phyloP scores from a whole-genome alignment of 2,797 vertebrate genomes.

The Manis pentadactyla region DNA sequence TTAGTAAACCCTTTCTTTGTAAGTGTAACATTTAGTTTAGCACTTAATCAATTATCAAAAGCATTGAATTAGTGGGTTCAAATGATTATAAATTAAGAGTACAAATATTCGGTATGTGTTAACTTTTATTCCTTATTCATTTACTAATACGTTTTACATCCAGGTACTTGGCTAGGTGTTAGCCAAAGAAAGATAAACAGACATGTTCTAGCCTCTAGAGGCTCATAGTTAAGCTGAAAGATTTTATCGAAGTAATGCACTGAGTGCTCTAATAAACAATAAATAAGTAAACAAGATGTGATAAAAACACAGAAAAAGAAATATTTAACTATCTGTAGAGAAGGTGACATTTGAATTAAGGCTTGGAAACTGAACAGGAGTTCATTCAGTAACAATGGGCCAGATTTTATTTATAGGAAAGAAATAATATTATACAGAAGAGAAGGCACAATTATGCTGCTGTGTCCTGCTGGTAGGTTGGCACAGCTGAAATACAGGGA shows the following conservation, averaged over 20 bases:
- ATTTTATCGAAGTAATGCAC: not conserved
- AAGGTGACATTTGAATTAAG: not conserved
- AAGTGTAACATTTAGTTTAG: constrained; percentile 15
- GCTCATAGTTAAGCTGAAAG: not conserved
- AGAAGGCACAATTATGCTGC: not conserved
- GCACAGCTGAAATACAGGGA: not conserved
- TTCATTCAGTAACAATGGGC: not conserved
- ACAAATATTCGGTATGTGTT: not conserved
- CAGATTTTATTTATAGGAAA: not conserved
- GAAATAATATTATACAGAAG: not conserved
- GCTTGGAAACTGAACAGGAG: not conserved
- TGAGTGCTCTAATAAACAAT: not conserved
- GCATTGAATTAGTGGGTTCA: not conserved
- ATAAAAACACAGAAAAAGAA: not conserved
- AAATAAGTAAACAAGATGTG: not conserved
- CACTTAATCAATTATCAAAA: constrained; percentile 16
- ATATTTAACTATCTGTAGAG: not conserved
- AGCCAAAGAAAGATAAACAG: not conserved
- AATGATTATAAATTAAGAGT: not conserved
- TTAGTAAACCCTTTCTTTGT: not conserved
- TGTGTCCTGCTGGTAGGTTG: not conserved
- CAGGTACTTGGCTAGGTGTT: not conserved
- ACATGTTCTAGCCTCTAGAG: not conserved
- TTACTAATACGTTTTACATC: not conserved
- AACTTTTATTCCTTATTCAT: not conserved